A percentile compares a stretch with the other conserved stretches of the same genome.
Conservation (phyloP, 2,113 vertebrate species). For the Microtus ochrogaster region DNA sequence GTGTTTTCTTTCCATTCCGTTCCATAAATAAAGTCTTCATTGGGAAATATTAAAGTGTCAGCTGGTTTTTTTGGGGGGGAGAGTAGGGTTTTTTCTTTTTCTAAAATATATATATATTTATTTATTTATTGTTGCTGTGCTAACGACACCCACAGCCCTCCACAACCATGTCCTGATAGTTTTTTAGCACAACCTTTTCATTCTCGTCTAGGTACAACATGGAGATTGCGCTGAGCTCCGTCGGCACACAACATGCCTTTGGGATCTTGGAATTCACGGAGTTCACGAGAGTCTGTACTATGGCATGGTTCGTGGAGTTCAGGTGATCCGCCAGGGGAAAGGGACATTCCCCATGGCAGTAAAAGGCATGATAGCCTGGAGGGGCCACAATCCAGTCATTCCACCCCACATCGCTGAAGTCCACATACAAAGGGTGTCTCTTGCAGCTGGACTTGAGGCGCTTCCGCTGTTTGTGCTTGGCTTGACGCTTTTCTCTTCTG, state of each 20-base stretch:
- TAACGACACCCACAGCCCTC: conserved; percentile 98
- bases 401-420: conserved; percentile 99
- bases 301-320: conserved; percentile 99
- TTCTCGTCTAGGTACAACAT: conserved; percentile 99
- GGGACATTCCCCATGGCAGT: conserved; percentile 98
- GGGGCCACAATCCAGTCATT: conserved; percentile 99
- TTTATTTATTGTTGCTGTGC: conserved; percentile 83
- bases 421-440: conserved; percentile 96
- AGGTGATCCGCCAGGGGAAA: conserved; percentile 98
- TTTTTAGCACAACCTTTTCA: conserved; percentile 99
- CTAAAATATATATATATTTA: conserved; percentile 79
- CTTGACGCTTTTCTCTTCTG: conserved; percentile 95
- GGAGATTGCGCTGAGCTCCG: conserved; percentile 98
- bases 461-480: conserved; percentile 92
- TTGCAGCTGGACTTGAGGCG: conserved; percentile 96
- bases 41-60: conserved; percentile 97
- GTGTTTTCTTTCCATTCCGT: conserved; percentile 90
- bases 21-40: conserved; percentile 99
- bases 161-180: conserved; percentile 99
- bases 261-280: conserved; percentile 99
- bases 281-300: conserved; percentile 99
- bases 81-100: conserved; percentile 69
- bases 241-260: conserved; percentile 98
- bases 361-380: conserved; percentile 97
- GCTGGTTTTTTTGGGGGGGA: conserved; percentile 72